Conservation (phyloP, 2,888 invertebrate species). For the Nephrotoma appendiculata region DNA sequence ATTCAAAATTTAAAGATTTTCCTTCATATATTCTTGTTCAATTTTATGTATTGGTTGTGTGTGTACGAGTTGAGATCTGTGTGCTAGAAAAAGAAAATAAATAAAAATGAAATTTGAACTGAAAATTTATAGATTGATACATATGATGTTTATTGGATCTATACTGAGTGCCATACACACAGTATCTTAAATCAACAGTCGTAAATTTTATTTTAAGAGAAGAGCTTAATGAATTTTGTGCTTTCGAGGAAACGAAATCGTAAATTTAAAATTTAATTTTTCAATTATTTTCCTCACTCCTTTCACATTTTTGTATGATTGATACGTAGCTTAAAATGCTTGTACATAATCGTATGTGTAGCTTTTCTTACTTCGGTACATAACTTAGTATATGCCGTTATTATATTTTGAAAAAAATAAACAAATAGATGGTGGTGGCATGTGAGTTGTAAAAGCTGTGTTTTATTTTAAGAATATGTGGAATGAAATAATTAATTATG, state of each 20-base stretch:
- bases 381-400: background rate
- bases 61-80: background rate
- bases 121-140: background rate
- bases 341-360: background rate
- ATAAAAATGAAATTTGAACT: background rate
- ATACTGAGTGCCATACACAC: background rate
- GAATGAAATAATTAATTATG: too few species aligned
- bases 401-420: background rate
- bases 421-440: background rate
- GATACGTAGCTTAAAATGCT: background rate
- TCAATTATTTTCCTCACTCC: background rate
- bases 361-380: background rate
- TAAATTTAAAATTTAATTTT: background rate
- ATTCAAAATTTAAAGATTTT: background rate
- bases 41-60: background rate
- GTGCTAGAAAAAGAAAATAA: background rate
- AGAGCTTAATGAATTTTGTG: background rate
- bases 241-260: background rate
- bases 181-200: background rate
- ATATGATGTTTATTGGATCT: background rate
- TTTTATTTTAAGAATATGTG: too few species aligned
- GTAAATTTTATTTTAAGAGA: background rate
- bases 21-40: background rate
- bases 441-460: background rate
- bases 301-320: background rate